Evolutionary conservation across 2,888 invertebrate genomes (phyloP).

Genomic region (Bombylius major): DNA sequence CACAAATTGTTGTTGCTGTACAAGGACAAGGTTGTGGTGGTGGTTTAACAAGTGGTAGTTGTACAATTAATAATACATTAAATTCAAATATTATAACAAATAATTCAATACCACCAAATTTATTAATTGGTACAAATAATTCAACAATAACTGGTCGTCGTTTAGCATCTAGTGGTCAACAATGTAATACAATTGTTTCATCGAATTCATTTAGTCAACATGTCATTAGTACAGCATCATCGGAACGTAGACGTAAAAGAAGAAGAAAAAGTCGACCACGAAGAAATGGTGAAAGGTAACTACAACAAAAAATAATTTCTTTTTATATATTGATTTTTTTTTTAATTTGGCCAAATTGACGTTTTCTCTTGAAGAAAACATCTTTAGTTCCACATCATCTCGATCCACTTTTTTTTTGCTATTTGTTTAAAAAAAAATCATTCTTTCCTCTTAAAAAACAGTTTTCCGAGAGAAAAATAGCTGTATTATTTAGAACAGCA

Average conservation of each 20-base stretch:
- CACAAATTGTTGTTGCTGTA: constrained; percentile 31
- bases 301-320: not conserved
- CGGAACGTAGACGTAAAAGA: constrained; percentile 31
- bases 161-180: constrained; percentile 27
- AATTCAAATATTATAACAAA: not conserved
- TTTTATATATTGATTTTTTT: too few relatives aligned
- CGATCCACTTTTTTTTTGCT: too few relatives aligned
- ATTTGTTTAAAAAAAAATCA: too few relatives aligned
- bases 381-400: not conserved
- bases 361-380: not conserved
- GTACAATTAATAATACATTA: not conserved
- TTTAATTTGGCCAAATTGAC: too few relatives aligned
- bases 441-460: too few relatives aligned
- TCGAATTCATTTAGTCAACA: constrained; percentile 33
- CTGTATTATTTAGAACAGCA: too few relatives aligned
- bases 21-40: constrained; percentile 14
- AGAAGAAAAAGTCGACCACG: constrained; percentile 33
- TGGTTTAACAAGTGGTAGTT: constrained; percentile 2
- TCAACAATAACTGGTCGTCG: constrained; percentile 31
- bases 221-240: constrained; percentile 33
- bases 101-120: not conserved
- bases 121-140: constrained; percentile 16
- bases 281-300: constrained; percentile 16
- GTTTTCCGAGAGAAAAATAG: too few relatives aligned
- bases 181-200: constrained; percentile 1